Evolutionary conservation across 2,797 vertebrate genomes (phyloP).

Genomic region (Nothura maculosa): DNA sequence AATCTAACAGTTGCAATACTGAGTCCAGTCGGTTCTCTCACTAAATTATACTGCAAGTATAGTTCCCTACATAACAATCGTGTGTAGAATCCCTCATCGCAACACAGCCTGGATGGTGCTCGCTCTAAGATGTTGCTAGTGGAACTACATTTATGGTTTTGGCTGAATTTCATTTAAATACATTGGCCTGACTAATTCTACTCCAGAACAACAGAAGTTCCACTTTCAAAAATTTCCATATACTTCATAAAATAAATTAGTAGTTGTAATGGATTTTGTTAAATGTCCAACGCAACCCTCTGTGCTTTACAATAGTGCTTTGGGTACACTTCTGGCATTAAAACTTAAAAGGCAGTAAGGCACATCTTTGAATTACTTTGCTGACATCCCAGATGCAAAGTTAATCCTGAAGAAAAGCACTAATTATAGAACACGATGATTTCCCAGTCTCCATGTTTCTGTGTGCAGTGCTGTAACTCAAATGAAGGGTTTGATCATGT

Average conservation of each 20-base stretch:
- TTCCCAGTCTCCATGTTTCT: background rate
- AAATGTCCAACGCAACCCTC: background rate
- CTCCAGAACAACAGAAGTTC: background rate
- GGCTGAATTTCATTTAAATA: background rate
- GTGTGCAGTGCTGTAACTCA: background rate
- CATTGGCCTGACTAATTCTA: background rate
- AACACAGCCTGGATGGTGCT: background rate
- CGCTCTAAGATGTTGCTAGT: too few relatives aligned
- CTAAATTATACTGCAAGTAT: background rate
- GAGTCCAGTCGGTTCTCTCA: background rate
- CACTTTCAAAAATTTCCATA: background rate
- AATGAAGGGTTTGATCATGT: too few relatives aligned
- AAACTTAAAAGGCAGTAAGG: background rate
- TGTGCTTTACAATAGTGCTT: background rate
- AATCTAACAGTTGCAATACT: background rate
- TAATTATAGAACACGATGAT: background rate
- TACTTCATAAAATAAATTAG: background rate
- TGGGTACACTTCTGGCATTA: background rate
- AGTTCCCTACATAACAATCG: background rate
- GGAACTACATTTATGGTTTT: background rate
- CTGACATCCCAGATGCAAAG: background rate
- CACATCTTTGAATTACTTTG: background rate
- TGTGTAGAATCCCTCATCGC: background rate
- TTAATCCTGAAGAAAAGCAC: background rate
- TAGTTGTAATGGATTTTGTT: background rate